Evolutionary conservation across 1,140 invertebrate genomes (phyloP), one percentile per base, ranked within the genome.

Genomic region (Planococcus citri): DNA sequence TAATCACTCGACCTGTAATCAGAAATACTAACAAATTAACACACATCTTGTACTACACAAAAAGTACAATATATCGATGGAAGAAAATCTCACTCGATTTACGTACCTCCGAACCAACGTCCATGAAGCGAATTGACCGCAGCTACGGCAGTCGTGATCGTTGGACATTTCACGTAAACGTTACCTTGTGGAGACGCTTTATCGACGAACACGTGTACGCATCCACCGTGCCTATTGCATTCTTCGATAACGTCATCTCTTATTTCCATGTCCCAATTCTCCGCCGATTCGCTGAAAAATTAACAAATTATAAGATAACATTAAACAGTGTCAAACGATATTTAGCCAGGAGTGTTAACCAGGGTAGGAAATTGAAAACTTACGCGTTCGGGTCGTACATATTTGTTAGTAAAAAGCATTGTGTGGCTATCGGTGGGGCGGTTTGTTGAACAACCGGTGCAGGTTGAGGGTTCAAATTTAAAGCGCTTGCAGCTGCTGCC

Each of bases 361-460:
- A n/a, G n/a, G n/a, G n/a, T n/a, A n/a, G n/a, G n/a, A n/a, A n/a
- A n/a, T n/a, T n/a, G n/a, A n/a, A n/a, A n/a, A 64, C 60, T 64
- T 25, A 64, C 60, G 60, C 9, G 24, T 69, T 71, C 4, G 95
- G 93, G 80, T 99, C 96, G 81, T 99, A 99, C 97, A 99, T 99
- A 75, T 99, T 99, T 33, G 95, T 95, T 29, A 99, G 82, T 88
- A 99, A 94, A 78, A 99, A 99, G 77, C 97, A 99, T 79, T 98
- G 96, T 2, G 97, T 99, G 0, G 96, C 95, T 73, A 99, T 98
- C 0, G 95, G 91, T 27, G 94, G 93, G 73, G n/a, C n/a, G n/a
- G 84, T 82, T 37, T 84, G 82, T 0, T 87, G 85, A 0, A 70
- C 69, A 0, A 71, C 71, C 27, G 73, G 72, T 33, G 72, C 68